Percentiles rank a stretch among this genome's conserved stretches.
Conservation (phyloP, 1,140 invertebrate species). For the Papilio polyxenes region DNA sequence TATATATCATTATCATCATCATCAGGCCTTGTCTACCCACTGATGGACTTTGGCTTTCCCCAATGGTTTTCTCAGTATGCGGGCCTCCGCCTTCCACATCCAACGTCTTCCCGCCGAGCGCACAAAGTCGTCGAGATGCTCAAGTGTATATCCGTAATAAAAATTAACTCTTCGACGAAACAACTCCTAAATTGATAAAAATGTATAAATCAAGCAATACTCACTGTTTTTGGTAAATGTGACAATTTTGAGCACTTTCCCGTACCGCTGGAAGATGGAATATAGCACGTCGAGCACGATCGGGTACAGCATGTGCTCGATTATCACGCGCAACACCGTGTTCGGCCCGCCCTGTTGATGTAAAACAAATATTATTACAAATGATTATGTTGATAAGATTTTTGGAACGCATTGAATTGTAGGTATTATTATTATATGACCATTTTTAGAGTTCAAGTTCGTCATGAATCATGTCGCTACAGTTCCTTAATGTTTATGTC, state of each 20-base stretch:
- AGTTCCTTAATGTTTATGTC: neutral
- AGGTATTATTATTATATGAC: neutral
- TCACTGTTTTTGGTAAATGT: slow-evolving; percentile 99
- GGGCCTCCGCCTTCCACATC: no score
- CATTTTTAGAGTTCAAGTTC: neutral
- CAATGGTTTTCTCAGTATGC: no score
- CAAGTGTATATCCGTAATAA: no score
- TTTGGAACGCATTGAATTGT: no score
- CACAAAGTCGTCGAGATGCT: no score
- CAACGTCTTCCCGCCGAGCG: no score
- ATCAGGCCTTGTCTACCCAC: no score
- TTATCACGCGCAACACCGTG: slow-evolving; percentile 97
- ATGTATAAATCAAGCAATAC: slow-evolving; percentile 74
- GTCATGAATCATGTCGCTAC: no score
- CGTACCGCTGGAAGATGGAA: slow-evolving; percentile 98
- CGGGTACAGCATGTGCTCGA: slow-evolving; percentile 99
- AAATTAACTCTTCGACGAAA: no score
- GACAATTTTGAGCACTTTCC: slow-evolving; percentile 99
- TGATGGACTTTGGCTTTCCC: no score
- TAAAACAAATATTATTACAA: slow-evolving; percentile 14
- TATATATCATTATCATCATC: no score
- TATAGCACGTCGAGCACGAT: slow-evolving; percentile 98
- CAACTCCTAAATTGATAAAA: no score
- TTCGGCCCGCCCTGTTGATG: slow-evolving; percentile 92
- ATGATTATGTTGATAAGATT: neutral